Percentiles rank a stretch among this genome's conserved stretches.
Conservation (phyloP, 2,797 vertebrate genomes). For the Melanotaenia trifasciata region DNA sequence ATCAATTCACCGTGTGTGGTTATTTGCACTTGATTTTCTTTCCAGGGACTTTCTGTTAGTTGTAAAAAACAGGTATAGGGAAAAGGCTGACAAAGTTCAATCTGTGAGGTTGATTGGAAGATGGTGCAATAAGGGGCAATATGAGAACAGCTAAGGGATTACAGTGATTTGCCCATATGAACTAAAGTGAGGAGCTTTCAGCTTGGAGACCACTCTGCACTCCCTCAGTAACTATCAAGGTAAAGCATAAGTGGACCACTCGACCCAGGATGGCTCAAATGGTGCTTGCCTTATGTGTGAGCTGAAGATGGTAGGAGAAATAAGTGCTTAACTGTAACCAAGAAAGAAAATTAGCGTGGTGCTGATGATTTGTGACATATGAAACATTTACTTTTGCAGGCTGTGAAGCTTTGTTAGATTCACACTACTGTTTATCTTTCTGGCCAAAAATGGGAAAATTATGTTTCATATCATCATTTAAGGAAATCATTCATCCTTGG, state of each 20-base stretch:
- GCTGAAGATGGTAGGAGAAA: not conserved
- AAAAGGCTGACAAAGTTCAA: constrained; percentile 9
- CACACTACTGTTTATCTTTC: constrained; percentile 7
- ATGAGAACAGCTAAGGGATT: not conserved
- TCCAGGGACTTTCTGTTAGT: not conserved
- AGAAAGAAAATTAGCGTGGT: not conserved
- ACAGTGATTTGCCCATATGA: constrained; percentile 33
- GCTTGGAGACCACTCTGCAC: constrained; percentile 54
- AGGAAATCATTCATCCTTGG: constrained; percentile 36
- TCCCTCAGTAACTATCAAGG: constrained; percentile 61
- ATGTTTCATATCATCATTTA: constrained; percentile 27
- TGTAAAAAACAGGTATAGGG: not conserved
- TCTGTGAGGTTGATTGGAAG: constrained; percentile 27
- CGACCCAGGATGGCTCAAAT: constrained; percentile 36
- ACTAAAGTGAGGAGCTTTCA: constrained; percentile 37
- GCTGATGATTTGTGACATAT: not conserved
- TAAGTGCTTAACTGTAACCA: constrained; percentile 14
- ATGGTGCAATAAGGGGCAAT: constrained; percentile 10
- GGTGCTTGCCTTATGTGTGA: constrained; percentile 26
- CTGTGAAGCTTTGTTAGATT: constrained; percentile 4
- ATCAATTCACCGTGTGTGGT: not conserved
- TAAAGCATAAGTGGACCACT: constrained; percentile 45
- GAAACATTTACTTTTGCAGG: not conserved
- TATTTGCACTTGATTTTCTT: not conserved
- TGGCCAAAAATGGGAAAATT: constrained; percentile 21